Base-by-base conservation (phyloP, 2,797 vertebrate genomes). In the Peromyscus aztecus region DNA sequence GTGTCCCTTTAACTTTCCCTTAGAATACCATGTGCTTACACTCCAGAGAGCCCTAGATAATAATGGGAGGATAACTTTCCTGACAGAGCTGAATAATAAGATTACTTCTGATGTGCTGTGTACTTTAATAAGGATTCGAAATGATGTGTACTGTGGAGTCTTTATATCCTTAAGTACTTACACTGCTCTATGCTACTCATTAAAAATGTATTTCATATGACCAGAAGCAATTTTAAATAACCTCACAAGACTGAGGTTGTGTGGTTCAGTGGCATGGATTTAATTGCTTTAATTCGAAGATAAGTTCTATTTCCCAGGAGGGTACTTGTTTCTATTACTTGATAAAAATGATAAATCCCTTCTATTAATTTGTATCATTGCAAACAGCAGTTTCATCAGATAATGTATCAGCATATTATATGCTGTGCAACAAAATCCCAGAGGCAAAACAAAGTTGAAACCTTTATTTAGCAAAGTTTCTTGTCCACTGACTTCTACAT, bases 211-310 rank as follows among this genome's bases (percentile, higher is more conserved):
- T 97, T 97, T 96, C 57, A 65, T 92, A 73, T 95, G 91, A 95
- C 86, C 94, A 98, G 89, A 97, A 95, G 90, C 91, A 93, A 97
- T 97, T 95, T 96, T 96, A 95, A 95, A 96, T 95, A 97, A 97
- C 89, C 94, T 95, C 89, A 86, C 23, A 95, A 96, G 83, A 89
- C 81, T 95, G 94, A 94, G 55, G 57, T 91, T 94, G 37, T 95
- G 71, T 94, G 37, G 55, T 91, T 96, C 88, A 93, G 71, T 96
- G 86, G 69, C 83, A 95, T 94, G 40, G 71, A 82, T 94, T 95
- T 95, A 96, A 97, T 97, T 96, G 94, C 94, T 82, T 97, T 96
- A 90, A 95, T 67, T 65, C 27, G 86, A 83, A 98, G 91, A 92
- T 95, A 87, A 94, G 92, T 76, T 59, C 78, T 85, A 89, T 96